Evolutionary conservation across 2,797 vertebrate species (phyloP).

Genomic region (Neosilurus mollespiculum): DNA sequence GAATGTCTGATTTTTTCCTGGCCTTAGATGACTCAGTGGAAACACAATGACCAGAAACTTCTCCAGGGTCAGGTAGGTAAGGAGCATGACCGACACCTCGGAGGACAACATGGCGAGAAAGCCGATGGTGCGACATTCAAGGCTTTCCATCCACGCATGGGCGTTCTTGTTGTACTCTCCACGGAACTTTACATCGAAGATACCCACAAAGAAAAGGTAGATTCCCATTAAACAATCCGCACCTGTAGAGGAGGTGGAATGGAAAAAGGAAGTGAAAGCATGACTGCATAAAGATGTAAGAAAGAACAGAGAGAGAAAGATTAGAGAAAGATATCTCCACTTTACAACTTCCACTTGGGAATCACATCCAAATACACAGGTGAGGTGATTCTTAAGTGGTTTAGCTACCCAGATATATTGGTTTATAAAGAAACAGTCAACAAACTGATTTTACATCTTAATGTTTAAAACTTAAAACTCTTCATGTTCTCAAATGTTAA

Average conservation of each 20-base stretch:
- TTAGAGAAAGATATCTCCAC: too few relatives aligned
- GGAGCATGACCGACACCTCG: conserved; percentile 80
- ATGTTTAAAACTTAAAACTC: too few relatives aligned
- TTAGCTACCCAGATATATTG: too few relatives aligned
- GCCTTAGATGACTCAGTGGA: conserved; percentile 81
- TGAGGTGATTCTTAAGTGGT: too few relatives aligned
- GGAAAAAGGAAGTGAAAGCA: not conserved
- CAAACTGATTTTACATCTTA: too few relatives aligned
- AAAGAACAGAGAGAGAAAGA: not conserved
- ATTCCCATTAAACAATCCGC: conserved; percentile 81
- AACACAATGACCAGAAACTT: conserved; percentile 87
- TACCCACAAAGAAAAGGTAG: conserved; percentile 79
- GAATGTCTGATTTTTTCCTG: conserved; percentile 74
- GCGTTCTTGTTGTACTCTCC: conserved; percentile 81
- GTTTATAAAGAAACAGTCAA: too few relatives aligned
- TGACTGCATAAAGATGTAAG: not conserved
- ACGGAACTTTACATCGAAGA: conserved; percentile 78
- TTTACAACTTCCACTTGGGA: too few relatives aligned
- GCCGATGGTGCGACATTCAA: conserved; percentile 74
- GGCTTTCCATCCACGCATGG: conserved; percentile 81
- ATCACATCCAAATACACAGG: too few relatives aligned
- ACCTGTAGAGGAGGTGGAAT: conserved; percentile 60
- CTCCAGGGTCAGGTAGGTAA: conserved; percentile 84
- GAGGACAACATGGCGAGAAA: conserved; percentile 81
- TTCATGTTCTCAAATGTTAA: too few relatives aligned